Conservation (phyloP, 92 coral and sea anemone genomes). For the Epizoanthus rinbou region DNA sequence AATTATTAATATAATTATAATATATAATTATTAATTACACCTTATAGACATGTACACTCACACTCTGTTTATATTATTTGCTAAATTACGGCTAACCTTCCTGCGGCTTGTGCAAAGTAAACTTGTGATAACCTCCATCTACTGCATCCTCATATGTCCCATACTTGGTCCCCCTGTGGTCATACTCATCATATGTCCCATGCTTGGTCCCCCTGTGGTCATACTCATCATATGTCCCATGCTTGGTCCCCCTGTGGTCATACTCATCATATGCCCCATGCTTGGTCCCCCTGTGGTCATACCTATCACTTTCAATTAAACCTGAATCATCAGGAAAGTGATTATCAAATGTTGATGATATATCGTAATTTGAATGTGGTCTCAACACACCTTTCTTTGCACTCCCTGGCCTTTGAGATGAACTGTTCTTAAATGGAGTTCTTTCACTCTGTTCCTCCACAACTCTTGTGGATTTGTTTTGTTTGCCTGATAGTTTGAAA, state of each 20-base stretch:
- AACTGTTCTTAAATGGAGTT: neutral
- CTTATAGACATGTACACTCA: too few relatives aligned
- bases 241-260: conserved; percentile 18
- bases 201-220: conserved; percentile 18
- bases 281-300: neutral
- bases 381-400: conserved; percentile 49
- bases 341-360: conserved; percentile 62
- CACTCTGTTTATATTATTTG: too few relatives aligned
- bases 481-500: neutral
- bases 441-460: conserved; percentile 3
- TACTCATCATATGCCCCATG: too few relatives aligned
- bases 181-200: conserved; percentile 1
- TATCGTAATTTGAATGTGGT: conserved; percentile 42
- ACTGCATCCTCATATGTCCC: neutral
- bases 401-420: conserved; percentile 61
- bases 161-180: conserved; percentile 22
- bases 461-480: neutral
- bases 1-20: too few relatives aligned
- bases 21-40: too few relatives aligned
- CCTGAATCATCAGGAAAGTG: conserved; percentile 55
- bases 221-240: neutral
- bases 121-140: conserved; percentile 2
- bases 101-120: neutral
- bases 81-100: conserved; percentile 1
- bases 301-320: conserved; percentile 22